Evolutionary conservation across 2,888 invertebrate genomes (phyloP).

Genomic region (Oxycera nigricornis): DNA sequence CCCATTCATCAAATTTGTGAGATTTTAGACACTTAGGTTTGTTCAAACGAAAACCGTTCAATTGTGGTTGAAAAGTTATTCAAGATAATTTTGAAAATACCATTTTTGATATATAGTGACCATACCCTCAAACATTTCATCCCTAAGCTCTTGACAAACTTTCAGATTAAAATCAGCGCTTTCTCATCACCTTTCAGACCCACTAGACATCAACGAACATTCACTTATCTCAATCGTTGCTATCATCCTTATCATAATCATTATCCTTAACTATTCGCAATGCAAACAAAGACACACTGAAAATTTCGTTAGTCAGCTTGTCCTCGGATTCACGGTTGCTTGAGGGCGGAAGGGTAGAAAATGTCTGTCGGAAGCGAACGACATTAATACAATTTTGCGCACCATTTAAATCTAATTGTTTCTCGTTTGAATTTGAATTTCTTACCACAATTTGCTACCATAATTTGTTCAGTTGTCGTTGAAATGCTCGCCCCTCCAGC

Average conservation of each 20-base stretch:
- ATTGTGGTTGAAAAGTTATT: too few species aligned
- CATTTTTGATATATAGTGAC: too few species aligned
- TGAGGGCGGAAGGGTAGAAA: slow-evolving; percentile 7
- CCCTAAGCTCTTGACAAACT: too few species aligned
- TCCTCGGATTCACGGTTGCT: neutral
- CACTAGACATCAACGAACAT: too few species aligned
- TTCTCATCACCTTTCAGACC: too few species aligned
- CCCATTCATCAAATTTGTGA: too few species aligned
- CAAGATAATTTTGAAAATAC: too few species aligned
- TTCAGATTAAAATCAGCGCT: too few species aligned
- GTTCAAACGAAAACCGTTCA: too few species aligned
- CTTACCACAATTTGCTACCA: slow-evolving; percentile 46
- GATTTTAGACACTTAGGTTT: too few species aligned
- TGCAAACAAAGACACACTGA: slow-evolving; percentile 1
- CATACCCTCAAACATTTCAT: too few species aligned
- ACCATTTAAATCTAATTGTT: slow-evolving; percentile 47
- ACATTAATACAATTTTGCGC: slow-evolving; percentile 48
- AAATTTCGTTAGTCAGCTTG: slow-evolving; percentile 39
- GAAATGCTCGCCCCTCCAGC: neutral
- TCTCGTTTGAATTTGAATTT: slow-evolving; percentile 47
- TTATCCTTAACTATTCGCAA: slow-evolving; percentile 19
- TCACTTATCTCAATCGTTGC: slow-evolving; percentile 25
- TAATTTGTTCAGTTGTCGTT: slow-evolving; percentile 45
- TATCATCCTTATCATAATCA: slow-evolving; percentile 22
- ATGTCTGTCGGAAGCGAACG: slow-evolving; percentile 39